Evolutionary conservation across 2,797 vertebrate genomes (phyloP), one percentile per base, ranked within the genome.

Genomic region (Enoplosus armatus): DNA sequence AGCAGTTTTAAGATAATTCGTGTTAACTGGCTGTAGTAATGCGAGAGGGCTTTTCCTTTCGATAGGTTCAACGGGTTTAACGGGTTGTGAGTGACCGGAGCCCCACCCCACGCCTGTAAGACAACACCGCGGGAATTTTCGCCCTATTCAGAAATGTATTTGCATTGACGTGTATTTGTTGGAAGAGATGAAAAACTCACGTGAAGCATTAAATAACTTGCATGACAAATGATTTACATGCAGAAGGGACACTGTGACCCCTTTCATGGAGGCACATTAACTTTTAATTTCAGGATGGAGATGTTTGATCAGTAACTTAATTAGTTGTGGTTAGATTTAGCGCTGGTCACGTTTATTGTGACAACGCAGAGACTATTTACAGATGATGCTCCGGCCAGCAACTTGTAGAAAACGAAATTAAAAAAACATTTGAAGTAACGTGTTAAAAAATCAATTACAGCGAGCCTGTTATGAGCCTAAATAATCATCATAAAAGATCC

Each of bases 61-160:
- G 22, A 14, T 31, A 16, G 5, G 24, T 48, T 37, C 66, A 65
- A 39, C 37, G 11, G 37, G 37, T 39, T 39, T 39, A 39, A 39
- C 11, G 31, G 31, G 6, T 29, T 12, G 11, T 47, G 6, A 29
- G 8, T 68, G 6, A 26, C 0, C 24, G 51, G 14, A 14, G 7
- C 26, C 29, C 8, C 31, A 3, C 0, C 2, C 0, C 0, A 24
- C 9, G 39, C 58, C 62, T 43, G 53, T 9, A 20, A 69, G 29
- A 51, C 75, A 48, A 14, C 3, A 39, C 43, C 41, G 1, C 39
- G 45, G 63, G 68, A 37, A 1, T 33, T 29, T 10, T 7, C 9
- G 20, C 43, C 61, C 43, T 31, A 0, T 8, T 0, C 0, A 27
- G 0, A 33, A 41, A 37, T 12, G 37, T 0, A 59, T 63, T 37